These are phyloP conservation scores for Burhinus oedicnemus DNA, from an alignment of 2,113 vertebrate genomes.

Conservation along the genomic window DNA sequence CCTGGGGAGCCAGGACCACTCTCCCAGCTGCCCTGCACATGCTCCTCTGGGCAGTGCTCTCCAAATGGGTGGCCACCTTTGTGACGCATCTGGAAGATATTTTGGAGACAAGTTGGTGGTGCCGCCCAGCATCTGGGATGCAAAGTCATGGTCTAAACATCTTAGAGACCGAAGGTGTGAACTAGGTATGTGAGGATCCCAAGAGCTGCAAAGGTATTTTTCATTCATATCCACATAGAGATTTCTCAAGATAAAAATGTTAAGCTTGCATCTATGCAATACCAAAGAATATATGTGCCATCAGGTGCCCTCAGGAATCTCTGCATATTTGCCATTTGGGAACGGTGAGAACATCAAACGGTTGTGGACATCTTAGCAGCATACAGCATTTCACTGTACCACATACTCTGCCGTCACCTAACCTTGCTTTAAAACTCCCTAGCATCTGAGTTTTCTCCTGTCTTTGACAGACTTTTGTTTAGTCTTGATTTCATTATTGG, in stretches of 20 bases:
- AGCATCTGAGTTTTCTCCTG: background rate
- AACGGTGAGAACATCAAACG: background rate
- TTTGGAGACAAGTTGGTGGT: background rate
- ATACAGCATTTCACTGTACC: background rate
- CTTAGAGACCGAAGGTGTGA: background rate
- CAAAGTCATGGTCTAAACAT: background rate
- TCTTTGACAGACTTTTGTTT: background rate
- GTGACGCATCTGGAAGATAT: conserved; percentile 5
- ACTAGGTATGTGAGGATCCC: background rate
- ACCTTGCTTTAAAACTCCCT: background rate
- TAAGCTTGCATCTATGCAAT: background rate
- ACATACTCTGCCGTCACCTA: background rate
- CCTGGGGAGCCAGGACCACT: background rate
- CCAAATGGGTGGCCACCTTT: background rate
- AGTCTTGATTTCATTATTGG: background rate
- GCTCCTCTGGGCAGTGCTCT: conserved; percentile 3
- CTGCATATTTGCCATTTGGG: background rate
- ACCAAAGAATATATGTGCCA: background rate
- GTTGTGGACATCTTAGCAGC: background rate
- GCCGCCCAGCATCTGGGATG: background rate
- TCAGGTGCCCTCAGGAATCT: background rate
- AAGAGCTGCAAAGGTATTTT: background rate
- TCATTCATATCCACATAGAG: background rate
- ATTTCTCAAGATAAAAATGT: background rate
- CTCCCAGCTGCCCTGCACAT: background rate